Evolutionary conservation across 2,113 vertebrate genomes (phyloP).

Genomic region (Cynopterus brachyotis): DNA sequence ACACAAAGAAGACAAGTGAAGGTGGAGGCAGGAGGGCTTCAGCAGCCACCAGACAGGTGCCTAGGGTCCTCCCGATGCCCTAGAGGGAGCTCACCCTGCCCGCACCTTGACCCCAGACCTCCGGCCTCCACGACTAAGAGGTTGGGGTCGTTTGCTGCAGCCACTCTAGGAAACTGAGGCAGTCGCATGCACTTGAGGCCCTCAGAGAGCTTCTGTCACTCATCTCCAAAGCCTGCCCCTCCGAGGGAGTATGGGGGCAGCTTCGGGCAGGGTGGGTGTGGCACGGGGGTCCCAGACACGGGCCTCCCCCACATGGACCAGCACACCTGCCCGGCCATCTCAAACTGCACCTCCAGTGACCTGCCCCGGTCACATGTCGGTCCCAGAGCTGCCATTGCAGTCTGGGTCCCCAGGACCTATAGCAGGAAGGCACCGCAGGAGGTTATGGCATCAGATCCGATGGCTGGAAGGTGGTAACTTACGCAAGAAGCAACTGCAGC

Average conservation of each 20-base stretch:
- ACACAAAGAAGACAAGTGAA: background rate
- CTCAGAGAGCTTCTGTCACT: background rate
- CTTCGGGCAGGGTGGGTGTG: rapidly evolving
- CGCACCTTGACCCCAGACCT: too few species aligned
- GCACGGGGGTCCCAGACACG: background rate
- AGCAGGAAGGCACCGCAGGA: background rate
- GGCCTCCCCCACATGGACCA: background rate
- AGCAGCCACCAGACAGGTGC: background rate
- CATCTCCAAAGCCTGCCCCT: background rate
- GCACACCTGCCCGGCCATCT: rapidly evolving
- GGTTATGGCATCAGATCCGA: background rate
- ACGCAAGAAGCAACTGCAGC: background rate
- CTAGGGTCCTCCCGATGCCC: background rate
- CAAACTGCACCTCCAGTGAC: background rate
- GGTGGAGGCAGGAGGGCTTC: background rate
- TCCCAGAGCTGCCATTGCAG: background rate
- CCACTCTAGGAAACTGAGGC: background rate
- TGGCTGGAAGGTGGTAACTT: background rate
- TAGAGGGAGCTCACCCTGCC: background rate
- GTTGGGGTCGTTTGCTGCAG: too few species aligned
- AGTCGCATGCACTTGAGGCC: rapidly evolving
- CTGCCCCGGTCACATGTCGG: rapidly evolving
- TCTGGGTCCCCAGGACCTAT: background rate
- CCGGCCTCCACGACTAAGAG: background rate
- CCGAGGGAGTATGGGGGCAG: too few species aligned